Percentiles rank a stretch among this genome's conserved stretches.
Evolutionary conservation across 2,113 vertebrate genomes (phyloP).

Genomic region (Alectura lathami): DNA sequence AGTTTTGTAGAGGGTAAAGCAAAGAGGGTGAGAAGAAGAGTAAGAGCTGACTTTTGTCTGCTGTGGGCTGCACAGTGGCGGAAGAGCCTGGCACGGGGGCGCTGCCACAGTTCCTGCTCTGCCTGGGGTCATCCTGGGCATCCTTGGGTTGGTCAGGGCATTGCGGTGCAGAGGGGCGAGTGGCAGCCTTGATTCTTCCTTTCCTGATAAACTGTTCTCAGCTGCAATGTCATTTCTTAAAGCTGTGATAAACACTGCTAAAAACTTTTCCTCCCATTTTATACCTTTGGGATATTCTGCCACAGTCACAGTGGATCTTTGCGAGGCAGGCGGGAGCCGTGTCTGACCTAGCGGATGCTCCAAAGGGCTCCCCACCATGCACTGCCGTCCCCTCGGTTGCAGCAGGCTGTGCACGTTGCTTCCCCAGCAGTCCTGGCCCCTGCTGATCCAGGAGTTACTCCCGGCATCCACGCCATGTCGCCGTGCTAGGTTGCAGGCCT

Average conservation of each 20-base stretch:
- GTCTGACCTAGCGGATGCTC: not conserved
- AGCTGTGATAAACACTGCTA: not conserved
- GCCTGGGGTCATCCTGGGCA: rapidly evolving
- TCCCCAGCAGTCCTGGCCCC: not conserved
- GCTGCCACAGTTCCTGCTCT: not conserved
- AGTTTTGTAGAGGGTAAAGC: not conserved
- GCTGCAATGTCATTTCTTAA: not conserved
- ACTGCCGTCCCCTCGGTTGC: rapidly evolving
- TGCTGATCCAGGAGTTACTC: not conserved
- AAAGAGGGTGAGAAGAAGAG: not conserved
- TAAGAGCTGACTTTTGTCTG: not conserved
- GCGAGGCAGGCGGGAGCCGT: not conserved
- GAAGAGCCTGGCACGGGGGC: not conserved
- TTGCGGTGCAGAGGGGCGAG: not conserved
- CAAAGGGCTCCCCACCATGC: not conserved
- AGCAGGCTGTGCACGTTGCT: not conserved
- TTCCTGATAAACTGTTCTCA: not conserved
- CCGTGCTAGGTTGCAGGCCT: not conserved
- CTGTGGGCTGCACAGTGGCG: not conserved
- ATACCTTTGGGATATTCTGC: not conserved
- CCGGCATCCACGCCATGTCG: not conserved
- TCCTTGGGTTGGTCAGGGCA: not conserved
- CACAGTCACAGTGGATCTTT: not conserved
- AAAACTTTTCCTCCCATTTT: not conserved
- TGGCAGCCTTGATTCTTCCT: not conserved